Base-by-base conservation (phyloP, 2,113 vertebrate genomes). In the Phylloscopus whistleri region DNA sequence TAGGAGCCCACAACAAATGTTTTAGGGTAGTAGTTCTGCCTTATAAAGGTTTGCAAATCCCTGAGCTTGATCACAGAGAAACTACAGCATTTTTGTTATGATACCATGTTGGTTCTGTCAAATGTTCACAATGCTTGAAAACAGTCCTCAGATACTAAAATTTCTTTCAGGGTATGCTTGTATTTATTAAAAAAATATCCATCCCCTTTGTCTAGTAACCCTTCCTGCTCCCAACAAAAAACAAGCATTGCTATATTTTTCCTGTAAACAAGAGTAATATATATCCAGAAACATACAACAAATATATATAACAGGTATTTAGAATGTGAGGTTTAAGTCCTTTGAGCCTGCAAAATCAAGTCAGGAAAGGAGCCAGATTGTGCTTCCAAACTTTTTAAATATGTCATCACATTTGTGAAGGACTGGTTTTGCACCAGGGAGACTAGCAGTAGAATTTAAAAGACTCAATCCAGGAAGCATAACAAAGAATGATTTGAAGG, bases 231-330 rank as follows among this genome's bases (percentile, higher is more conserved):
- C 15, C 37, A 73, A 15, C 13, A 49, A 44, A 44, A 44, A 44
- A 18, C 18, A 39, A 23, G 1, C 9, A 46, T 21, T 39, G 28
- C 9, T 55, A 6, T 12, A 82, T 76, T 91, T 72, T 33, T 26
- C 27, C 17, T 76, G 19, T 51, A 79, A 80, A 48, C 8, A 33
- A 46, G 84, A 73, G 33, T 33, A 69, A 70, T 48, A 26, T 14
- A 23, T 14, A 23, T 14, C 53, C 8, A 48, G 14, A 60, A 20
- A 64, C 12, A 55, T 4, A 56, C 6, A 68, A 27, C 0, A 0
- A 9, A 52, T 44, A 67, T 33, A 62, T 64, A 56, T 39, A 35
- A 52, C 2, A 69, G 19, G 17, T 31, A 55, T 76, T 41, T 49
- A n/a, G 28, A 90, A 56, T 39, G 31, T 77, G n/a, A 78, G 35